A percentile compares a stretch with the other conserved stretches of the same genome.
phyloP scores from a whole-genome alignment of 2,888 invertebrate species.

The Nymphalis c-album region DNA sequence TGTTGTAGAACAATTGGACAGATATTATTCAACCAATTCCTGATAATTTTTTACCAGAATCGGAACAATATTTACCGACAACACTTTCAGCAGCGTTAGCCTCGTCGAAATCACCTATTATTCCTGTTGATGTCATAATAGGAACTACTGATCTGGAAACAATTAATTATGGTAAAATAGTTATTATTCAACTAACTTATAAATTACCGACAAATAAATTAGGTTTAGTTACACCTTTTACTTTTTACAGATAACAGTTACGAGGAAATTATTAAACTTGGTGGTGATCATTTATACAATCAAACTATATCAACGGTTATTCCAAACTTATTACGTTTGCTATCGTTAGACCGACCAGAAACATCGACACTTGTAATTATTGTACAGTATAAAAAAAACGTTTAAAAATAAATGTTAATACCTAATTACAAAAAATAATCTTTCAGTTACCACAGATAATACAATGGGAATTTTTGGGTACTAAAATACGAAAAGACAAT shows the following conservation, averaged over 20 bases:
- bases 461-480: constrained; percentile 81
- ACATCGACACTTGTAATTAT: constrained; percentile 52
- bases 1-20: constrained; percentile 81
- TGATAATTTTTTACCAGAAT: constrained; percentile 82
- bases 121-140: constrained; percentile 84
- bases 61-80: constrained; percentile 83
- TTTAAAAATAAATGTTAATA: neutral
- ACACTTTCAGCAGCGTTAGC: constrained; percentile 79
- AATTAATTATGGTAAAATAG: constrained; percentile 79
- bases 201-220: too few species aligned
- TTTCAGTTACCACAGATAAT: constrained; percentile 71
- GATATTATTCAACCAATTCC: constrained; percentile 83
- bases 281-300: constrained; percentile 76
- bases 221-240: too few species aligned
- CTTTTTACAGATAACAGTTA: constrained; percentile 78
- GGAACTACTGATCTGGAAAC: constrained; percentile 86
- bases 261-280: constrained; percentile 81
- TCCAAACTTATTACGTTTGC: constrained; percentile 78
- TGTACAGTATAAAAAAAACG: neutral
- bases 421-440: neutral
- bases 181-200: constrained; percentile 20
- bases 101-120: constrained; percentile 72
- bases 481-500: constrained; percentile 44
- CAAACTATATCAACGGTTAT: constrained; percentile 82
- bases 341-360: constrained; percentile 55